phyloP scores from a whole-genome alignment of 2,888 invertebrate species.

The Aethes cnicana region DNA sequence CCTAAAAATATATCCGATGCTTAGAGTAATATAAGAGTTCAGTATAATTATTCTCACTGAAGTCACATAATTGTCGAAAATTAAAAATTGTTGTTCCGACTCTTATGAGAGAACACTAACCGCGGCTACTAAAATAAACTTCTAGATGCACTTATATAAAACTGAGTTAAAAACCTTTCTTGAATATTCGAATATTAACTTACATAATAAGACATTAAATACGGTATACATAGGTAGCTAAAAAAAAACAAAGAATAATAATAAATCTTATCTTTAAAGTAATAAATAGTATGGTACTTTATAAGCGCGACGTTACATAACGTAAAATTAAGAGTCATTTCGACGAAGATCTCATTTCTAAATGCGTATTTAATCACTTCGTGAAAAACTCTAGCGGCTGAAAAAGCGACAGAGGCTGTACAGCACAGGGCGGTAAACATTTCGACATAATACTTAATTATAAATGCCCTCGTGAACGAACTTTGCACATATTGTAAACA shows the following conservation, averaged over 20 bases:
- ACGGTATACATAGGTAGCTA: constrained; percentile 51
- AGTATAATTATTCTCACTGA: too few species aligned
- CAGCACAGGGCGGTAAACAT: constrained; percentile 32
- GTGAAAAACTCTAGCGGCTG: constrained; percentile 17
- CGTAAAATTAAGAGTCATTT: constrained; percentile 50
- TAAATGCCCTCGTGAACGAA: constrained; percentile 56
- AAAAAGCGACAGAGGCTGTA: constrained; percentile 30
- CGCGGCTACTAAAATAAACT: background rate
- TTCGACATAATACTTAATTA: constrained; percentile 48
- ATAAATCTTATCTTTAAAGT: constrained; percentile 59
- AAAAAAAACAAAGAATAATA: constrained; percentile 57
- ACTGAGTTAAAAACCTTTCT: constrained; percentile 3
- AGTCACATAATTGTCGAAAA: too few species aligned
- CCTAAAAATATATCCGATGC: too few species aligned
- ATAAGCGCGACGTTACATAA: constrained; percentile 70
- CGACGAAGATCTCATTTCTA: constrained; percentile 33
- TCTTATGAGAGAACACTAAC: too few species aligned
- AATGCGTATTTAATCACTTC: constrained; percentile 26
- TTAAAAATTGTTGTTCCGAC: too few species aligned
- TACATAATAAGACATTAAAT: constrained; percentile 46
- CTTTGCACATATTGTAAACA: constrained; percentile 65
- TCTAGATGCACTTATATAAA: constrained; percentile 1
- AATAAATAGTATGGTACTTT: constrained; percentile 76
- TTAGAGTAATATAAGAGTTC: too few species aligned
- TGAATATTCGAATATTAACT: constrained; percentile 32